Percentiles rank a stretch among this genome's conserved stretches.
These are phyloP conservation scores for Drosophila serrata DNA, from an alignment of 1,140 invertebrate species.

Conservation along the genomic window DNA sequence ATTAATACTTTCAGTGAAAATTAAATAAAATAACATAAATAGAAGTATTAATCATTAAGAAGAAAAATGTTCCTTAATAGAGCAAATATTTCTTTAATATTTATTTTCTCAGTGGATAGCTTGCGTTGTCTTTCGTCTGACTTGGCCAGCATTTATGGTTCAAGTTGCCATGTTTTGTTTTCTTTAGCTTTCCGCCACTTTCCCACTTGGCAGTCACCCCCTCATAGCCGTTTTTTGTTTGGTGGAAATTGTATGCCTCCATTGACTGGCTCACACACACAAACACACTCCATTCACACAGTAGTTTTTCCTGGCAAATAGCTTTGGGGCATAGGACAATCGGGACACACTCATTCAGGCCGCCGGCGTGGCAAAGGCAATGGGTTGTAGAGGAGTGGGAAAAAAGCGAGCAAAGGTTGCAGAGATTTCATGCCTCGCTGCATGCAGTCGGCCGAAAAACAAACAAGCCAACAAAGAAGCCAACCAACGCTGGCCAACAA, in stretches of 20 bases:
- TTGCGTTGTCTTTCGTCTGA: conserved; percentile 43
- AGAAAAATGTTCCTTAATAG: not conserved
- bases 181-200: conserved; percentile 36
- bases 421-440: conserved; percentile 76
- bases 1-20: no score
- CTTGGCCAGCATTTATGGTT: conserved; percentile 64
- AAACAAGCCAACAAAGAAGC: conserved; percentile 44
- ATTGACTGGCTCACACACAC: conserved; percentile 60
- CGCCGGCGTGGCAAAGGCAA: conserved; percentile 23
- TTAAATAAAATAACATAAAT: no score
- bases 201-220: not conserved
- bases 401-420: conserved; percentile 62
- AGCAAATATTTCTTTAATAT: no score
- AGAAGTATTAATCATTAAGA: not conserved
- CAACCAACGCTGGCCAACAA: conserved; percentile 23
- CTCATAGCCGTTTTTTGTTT: conserved; percentile 53
- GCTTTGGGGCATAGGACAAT: conserved; percentile 71
- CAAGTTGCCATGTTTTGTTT: conserved; percentile 71
- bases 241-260: conserved; percentile 70
- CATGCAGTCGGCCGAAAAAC: conserved; percentile 55
- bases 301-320: conserved; percentile 63
- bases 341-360: conserved; percentile 57
- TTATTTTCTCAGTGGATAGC: conserved; percentile 13
- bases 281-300: conserved; percentile 8
- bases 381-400: conserved; percentile 23